Base-by-base conservation (phyloP, 2,113 vertebrate species). In the Cyprinodon tularosa region DNA sequence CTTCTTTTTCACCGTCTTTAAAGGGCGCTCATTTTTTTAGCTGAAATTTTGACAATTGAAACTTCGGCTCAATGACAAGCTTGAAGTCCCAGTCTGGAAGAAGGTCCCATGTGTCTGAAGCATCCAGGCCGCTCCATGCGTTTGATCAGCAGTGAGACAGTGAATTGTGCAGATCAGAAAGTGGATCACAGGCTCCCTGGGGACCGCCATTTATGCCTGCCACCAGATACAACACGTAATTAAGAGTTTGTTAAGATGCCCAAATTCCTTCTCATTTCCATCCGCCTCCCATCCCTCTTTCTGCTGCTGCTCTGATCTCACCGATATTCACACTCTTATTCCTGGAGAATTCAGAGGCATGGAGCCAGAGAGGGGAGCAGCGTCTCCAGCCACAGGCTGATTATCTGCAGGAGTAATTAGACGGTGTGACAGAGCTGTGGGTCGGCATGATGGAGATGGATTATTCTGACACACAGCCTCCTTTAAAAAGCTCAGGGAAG, bases 361-460 rank as follows among this genome's bases (percentile, higher is more conserved):
- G 77, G 86, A 83, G 84, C 74, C 74, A 8, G n/a, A 75, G 86
- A 83, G 84, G 68, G 82, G 89, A 84, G 83, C 78, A 62, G 76
- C 77, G 81, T 84, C 89, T 87, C 82, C 81, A 91, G 86, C 90
- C 88, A 84, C 75, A 72, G 87, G 77, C 88, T 89, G 88, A 92
- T 92, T 93, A 92, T 91, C 86, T 91, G 88, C 88, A 93, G 84
- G 90, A 88, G 89, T 92, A 91, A 92, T 93, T 93, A 92, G 90
- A 15, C 72, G 90, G 85, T 72, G 84, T 90, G 86, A 88, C 68
- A 37, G 78, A 78, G 80, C 65, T 42, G 73, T 45, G 78, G 50
- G 86, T 85, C 62, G 85, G 83, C 87, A 77, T 78, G 86, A 89
- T 81, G 88, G 86, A 88, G 88, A 91, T 73, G 87, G 87, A 93